These are phyloP conservation scores for Scomber japonicus DNA, from an alignment of 2,113 vertebrate genomes.

Conservation along the genomic window DNA sequence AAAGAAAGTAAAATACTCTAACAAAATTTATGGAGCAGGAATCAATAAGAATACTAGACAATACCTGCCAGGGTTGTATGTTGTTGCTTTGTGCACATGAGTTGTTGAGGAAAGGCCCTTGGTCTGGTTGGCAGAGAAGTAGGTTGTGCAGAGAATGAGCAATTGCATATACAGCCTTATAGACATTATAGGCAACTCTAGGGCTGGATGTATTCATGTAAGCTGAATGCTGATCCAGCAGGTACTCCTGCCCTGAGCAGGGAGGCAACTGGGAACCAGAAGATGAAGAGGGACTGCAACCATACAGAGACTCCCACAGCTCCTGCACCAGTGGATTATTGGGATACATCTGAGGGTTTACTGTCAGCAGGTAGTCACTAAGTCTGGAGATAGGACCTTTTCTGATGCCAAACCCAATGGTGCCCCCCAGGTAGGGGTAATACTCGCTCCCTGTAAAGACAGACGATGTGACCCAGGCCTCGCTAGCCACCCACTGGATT, in stretches of 20 bases:
- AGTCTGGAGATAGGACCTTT: conserved; percentile 77
- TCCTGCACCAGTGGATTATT: conserved; percentile 76
- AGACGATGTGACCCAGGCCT: conserved; percentile 84
- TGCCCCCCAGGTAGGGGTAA: conserved; percentile 82
- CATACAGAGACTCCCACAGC: conserved; percentile 82
- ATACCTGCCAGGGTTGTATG: conserved; percentile 85
- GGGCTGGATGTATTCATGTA: conserved; percentile 82
- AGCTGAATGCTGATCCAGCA: conserved; percentile 72
- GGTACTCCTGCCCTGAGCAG: conserved; percentile 77
- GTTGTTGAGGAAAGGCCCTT: conserved; percentile 79
- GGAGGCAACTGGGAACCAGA: conserved; percentile 41
- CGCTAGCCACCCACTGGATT: conserved; percentile 86
- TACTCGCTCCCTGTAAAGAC: conserved; percentile 79
- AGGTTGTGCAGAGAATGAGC: conserved; percentile 85
- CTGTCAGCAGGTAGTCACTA: conserved; percentile 74
- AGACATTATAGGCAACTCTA: conserved; percentile 82
- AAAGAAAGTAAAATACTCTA: not conserved
- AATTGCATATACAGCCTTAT: conserved; percentile 81
- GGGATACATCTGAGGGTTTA: conserved; percentile 77
- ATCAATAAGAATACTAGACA: not conserved
- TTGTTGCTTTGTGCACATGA: conserved; percentile 78
- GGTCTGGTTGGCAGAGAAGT: conserved; percentile 73
- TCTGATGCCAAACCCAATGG: conserved; percentile 83
- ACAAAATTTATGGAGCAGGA: not conserved
- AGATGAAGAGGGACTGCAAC: conserved; percentile 66